These are phyloP conservation scores for Ramphastos sulfuratus DNA, from an alignment of 2,113 vertebrate species.

Conservation along the genomic window DNA sequence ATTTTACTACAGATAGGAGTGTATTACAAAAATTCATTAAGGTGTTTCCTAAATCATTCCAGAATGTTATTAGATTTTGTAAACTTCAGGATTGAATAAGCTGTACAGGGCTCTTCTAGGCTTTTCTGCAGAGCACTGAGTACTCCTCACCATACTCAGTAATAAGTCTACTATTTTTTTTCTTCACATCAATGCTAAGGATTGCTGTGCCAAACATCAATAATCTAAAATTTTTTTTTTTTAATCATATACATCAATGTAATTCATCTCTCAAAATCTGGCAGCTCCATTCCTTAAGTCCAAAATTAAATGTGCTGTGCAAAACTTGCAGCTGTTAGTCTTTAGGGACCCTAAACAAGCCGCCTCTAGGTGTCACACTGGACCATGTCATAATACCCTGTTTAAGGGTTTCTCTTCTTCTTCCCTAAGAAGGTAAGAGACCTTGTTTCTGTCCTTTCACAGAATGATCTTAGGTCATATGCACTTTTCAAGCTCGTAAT, in stretches of 20 bases:
- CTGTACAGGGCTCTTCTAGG: background rate
- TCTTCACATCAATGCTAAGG: background rate
- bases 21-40: background rate
- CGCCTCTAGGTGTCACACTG: conserved; percentile 81
- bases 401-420: background rate
- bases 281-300: background rate
- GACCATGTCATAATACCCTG: background rate
- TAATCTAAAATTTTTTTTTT: background rate
- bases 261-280: background rate
- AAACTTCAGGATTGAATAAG: background rate
- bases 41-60: background rate
- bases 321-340: background rate
- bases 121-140: background rate
- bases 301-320: background rate
- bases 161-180: background rate
- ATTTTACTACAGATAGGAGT: background rate
- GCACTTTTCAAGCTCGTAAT: background rate
- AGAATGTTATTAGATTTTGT: background rate
- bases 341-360: background rate
- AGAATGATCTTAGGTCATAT: background rate
- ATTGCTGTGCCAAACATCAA: background rate
- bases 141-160: background rate
- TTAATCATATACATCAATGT: background rate
- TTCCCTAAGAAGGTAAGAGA: background rate
- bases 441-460: background rate